These are phyloP conservation scores for Varanus salvator DNA, from an alignment of 2,113 vertebrate species.

Conservation along the genomic window DNA sequence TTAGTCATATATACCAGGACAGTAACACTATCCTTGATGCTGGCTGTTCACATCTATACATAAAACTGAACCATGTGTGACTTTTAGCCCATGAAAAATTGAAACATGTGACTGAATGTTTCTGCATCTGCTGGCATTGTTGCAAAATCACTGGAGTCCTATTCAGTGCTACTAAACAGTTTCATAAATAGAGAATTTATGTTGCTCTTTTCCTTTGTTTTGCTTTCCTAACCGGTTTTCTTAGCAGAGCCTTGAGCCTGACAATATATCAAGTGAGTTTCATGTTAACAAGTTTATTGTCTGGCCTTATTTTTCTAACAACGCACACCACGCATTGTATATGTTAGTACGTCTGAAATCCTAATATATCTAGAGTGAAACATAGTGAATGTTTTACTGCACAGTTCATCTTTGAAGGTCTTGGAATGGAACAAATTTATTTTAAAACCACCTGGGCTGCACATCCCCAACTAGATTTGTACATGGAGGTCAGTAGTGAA, in stretches of 20 bases:
- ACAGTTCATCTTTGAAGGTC: neutral
- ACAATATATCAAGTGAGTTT: conserved; percentile 50
- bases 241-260: conserved; percentile 54
- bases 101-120: conserved; percentile 42
- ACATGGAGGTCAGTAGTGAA: neutral
- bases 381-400: conserved; percentile 22
- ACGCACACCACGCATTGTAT: conserved; percentile 35
- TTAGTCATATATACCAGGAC: neutral
- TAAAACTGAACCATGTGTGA: neutral
- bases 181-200: conserved; percentile 66
- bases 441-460: neutral
- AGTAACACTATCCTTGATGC: neutral
- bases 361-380: conserved; percentile 47
- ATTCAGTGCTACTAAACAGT: conserved; percentile 31
- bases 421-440: neutral
- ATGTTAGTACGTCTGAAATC: conserved; percentile 60
- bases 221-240: conserved; percentile 56
- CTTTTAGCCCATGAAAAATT: neutral
- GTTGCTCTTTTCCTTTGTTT: conserved; percentile 57
- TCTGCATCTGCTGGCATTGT: conserved; percentile 41
- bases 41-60: neutral
- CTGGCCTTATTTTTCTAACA: conserved; percentile 61
- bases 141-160: conserved; percentile 32
- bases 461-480: neutral
- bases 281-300: conserved; percentile 60